phyloP scores from a whole-genome alignment of 2,113 vertebrate species.

The Falcunculus frontatus region DNA sequence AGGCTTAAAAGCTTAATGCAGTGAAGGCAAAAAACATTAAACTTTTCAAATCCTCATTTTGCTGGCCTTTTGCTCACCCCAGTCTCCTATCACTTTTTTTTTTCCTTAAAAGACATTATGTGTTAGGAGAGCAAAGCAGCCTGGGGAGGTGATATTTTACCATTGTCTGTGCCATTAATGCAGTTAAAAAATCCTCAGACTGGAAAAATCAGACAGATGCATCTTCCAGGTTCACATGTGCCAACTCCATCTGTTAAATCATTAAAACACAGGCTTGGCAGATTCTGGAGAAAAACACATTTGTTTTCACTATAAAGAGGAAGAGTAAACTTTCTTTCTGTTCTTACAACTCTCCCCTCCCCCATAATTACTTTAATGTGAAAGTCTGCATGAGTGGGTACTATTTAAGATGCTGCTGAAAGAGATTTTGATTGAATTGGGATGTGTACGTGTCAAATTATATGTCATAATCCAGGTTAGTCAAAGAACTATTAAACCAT shows the following conservation, averaged over 20 bases:
- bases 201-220: slow-evolving; percentile 76
- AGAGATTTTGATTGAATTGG: not conserved
- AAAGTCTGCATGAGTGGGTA: not conserved
- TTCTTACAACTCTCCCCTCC: slow-evolving; percentile 18
- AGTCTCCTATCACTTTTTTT: slow-evolving; percentile 24
- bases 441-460: not conserved
- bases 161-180: slow-evolving; percentile 50
- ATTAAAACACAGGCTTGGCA: slow-evolving; percentile 69
- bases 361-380: slow-evolving; percentile 17
- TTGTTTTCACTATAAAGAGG: slow-evolving; percentile 71
- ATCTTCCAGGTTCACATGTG: slow-evolving; percentile 73
- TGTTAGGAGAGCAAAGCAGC: slow-evolving; percentile 51
- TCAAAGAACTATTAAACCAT: not conserved
- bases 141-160: slow-evolving; percentile 59
- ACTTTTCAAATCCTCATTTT: slow-evolving; percentile 21
- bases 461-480: not conserved
- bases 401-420: not conserved
- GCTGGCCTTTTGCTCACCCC: slow-evolving; percentile 53
- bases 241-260: slow-evolving; percentile 75
- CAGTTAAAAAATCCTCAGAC: slow-evolving; percentile 70
- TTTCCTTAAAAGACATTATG: slow-evolving; percentile 42
- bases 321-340: slow-evolving; percentile 65
- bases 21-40: not conserved
- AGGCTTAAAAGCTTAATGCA: slow-evolving; percentile 10
- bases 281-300: slow-evolving; percentile 70